phyloP scores from a whole-genome alignment of 2,888 invertebrate species.

The Amorpha juglandis region DNA sequence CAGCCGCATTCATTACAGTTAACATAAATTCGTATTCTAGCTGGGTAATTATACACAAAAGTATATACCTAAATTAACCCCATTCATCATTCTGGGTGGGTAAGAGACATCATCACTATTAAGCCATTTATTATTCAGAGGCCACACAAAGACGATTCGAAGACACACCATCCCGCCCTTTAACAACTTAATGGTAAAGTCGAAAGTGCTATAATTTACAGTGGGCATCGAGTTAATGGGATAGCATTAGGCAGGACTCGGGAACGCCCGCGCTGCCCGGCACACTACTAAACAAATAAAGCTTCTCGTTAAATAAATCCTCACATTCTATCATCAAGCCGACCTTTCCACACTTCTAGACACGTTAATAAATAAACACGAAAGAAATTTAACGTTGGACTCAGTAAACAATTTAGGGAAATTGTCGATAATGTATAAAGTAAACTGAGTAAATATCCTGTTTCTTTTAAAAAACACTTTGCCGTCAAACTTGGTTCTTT shows the following conservation, averaged over 20 bases:
- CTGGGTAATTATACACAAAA: conserved; percentile 8
- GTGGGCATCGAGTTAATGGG: conserved; percentile 63
- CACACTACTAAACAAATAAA: conserved; percentile 71
- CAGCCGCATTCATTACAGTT: too few species aligned
- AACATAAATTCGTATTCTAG: background rate
- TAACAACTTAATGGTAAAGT: conserved; percentile 55
- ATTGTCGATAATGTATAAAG: conserved; percentile 12
- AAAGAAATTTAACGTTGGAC: conserved; percentile 19
- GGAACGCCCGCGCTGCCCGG: conserved; percentile 57
- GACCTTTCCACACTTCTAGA: conserved; percentile 69
- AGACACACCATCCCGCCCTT: conserved; percentile 15
- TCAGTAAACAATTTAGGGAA: conserved; percentile 19
- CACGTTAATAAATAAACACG: conserved; percentile 65
- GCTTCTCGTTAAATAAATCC: conserved; percentile 76
- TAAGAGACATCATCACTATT: conserved; percentile 66
- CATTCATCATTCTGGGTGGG: conserved; percentile 53
- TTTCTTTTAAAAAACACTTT: background rate
- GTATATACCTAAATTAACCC: conserved; percentile 45
- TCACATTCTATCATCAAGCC: conserved; percentile 68
- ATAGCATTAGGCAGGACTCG: conserved; percentile 65
- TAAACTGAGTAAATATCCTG: background rate
- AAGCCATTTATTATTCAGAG: conserved; percentile 69
- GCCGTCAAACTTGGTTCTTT: background rate
- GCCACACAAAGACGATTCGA: conserved; percentile 34
- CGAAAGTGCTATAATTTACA: conserved; percentile 58